Percentiles rank a stretch among this genome's conserved stretches.
Evolutionary conservation across 1,140 invertebrate genomes (phyloP).

Genomic region (Magallana angulata): DNA sequence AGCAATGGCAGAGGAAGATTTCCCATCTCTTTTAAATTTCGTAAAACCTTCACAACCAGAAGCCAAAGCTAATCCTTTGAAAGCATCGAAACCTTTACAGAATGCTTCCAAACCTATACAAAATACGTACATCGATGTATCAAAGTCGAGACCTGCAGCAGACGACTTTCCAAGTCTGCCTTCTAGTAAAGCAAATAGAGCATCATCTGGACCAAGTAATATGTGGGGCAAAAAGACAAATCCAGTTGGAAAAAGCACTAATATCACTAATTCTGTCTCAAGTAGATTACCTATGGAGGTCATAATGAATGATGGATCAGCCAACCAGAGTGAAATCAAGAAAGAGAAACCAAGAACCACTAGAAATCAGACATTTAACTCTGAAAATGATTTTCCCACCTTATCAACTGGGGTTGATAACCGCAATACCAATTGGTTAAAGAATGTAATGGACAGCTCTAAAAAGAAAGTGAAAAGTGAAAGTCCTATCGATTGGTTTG

Average conservation of each 20-base stretch:
- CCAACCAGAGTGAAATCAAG: constrained; percentile 19
- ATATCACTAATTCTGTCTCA: neutral
- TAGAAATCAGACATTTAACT: constrained; percentile 49
- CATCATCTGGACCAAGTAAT: neutral
- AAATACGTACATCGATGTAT: constrained; percentile 1
- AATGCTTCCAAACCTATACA: constrained; percentile 37
- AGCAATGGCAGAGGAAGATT: constrained; percentile 66
- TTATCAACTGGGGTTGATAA: constrained; percentile 64
- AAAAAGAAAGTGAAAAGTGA: constrained; percentile 41
- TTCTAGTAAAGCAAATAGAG: constrained; percentile 2
- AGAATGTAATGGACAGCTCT: constrained; percentile 39
- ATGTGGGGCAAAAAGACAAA: neutral
- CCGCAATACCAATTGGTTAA: constrained; percentile 51
- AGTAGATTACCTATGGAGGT: neutral
- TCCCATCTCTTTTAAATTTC: constrained; percentile 65
- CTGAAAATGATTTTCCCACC: constrained; percentile 77
- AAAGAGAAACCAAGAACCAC: constrained; percentile 27
- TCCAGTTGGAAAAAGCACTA: neutral
- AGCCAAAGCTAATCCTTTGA: constrained; percentile 5
- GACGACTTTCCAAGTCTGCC: constrained; percentile 66
- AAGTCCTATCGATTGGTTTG: constrained; percentile 55
- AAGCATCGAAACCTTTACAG: constrained; percentile 36
- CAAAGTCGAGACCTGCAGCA: constrained; percentile 15
- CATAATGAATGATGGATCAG: constrained; percentile 17
- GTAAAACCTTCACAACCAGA: neutral